Evolutionary conservation across 2,888 invertebrate genomes (phyloP), one percentile per base, ranked within the genome.

Genomic region (Calameuta filiformis): DNA sequence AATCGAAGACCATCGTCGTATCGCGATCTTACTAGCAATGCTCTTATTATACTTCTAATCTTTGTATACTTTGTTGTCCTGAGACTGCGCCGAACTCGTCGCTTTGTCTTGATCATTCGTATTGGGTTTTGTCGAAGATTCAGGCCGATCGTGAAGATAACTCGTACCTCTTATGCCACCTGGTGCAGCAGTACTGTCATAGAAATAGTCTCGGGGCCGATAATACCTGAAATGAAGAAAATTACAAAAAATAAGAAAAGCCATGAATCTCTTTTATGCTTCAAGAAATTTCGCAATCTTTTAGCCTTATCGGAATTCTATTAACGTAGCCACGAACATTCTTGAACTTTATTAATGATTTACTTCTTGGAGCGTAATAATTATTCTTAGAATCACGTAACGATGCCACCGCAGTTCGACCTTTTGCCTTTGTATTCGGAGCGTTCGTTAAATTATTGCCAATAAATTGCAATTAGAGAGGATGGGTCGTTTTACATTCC

Each of bases 151-250:
- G 82, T 88, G 87, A 79, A 87, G 85, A 82, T 88, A 88, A 77
- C 88, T 87, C 69, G 88, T 88, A 75, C 88, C 88, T 12, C 89
- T 85, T 56, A 87, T 86, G 81, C 88, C 87, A 56, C 87, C 89
- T 2, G 89, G 89, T 11, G 89, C 87, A 30, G 88, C 88, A 35
- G 89, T 89, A 77, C 89, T 89, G 82, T 89, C 89, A 83, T 89
- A 88, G 86, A 86, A 89, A 84, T 89, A 89, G 87, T 89, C 89
- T 83, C 89, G 85, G 12, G 89, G 89, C 80, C 89, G 87, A 83
- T 89, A 89, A 81, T 84, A 80, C 37, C 89, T 89, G 85, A 71
- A 85, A 85, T 80, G 83, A 68, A 76, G 76, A 30, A 74, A 56
- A 56, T 23, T 23, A 23, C 1, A 56, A 56, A 56, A 56, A 9